A percentile compares a stretch with the other conserved stretches of the same genome.
phyloP scores from a whole-genome alignment of 92 coral and sea anemone species.

The Siderastrea siderea region DNA sequence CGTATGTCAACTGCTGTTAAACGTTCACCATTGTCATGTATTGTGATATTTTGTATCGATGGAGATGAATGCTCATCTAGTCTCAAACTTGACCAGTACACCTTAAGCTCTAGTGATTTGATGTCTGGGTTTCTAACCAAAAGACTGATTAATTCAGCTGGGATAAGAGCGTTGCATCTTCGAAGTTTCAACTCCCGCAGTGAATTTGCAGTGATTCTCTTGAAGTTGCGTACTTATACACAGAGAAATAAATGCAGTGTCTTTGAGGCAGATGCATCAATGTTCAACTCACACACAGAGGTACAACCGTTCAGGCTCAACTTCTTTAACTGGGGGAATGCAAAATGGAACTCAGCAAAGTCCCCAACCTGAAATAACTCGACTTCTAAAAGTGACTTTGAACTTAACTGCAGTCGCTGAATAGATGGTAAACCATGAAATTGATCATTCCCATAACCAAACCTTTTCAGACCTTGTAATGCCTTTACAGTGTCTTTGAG shows the following conservation, averaged over 20 bases:
- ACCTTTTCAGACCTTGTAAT: constrained; percentile 55
- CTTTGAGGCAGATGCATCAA: constrained; percentile 77
- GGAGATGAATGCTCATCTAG: constrained; percentile 86
- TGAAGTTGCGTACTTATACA: constrained; percentile 79
- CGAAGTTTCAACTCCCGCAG: constrained; percentile 69
- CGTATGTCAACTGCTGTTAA: constrained; percentile 75
- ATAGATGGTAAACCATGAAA: constrained; percentile 84
- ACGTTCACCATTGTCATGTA: constrained; percentile 81
- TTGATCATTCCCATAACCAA: constrained; percentile 87
- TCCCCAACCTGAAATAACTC: constrained; percentile 84
- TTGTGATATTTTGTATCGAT: constrained; percentile 66
- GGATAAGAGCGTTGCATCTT: constrained; percentile 73
- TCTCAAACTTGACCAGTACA: constrained; percentile 66
- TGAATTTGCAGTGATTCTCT: constrained; percentile 69
- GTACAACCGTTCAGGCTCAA: constrained; percentile 65
- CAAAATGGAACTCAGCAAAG: constrained; percentile 75
- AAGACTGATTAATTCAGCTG: constrained; percentile 75
- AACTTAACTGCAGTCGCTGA: constrained; percentile 63
- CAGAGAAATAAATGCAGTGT: constrained; percentile 69
- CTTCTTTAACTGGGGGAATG: constrained; percentile 66
- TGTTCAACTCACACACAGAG: constrained; percentile 65
- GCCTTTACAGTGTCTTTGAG: constrained; percentile 65
- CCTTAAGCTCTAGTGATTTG: constrained; percentile 73
- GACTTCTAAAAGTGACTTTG: constrained; percentile 70
- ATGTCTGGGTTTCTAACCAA: constrained; percentile 86